Base-by-base conservation (phyloP, 2,888 invertebrate species). In the Amiota mariae region DNA sequence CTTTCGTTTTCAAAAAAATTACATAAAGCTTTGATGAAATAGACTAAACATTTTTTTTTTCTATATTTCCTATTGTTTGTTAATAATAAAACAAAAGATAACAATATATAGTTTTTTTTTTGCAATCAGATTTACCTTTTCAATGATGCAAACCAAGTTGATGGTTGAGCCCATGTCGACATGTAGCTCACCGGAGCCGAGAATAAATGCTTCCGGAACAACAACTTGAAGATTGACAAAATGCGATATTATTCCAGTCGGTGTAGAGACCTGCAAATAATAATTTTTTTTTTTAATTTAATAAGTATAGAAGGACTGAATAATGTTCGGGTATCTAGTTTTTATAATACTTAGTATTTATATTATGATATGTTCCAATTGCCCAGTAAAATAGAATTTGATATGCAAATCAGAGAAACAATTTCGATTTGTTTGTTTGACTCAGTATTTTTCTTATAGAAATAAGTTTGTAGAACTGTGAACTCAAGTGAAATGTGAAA, bases 81-180 rank as follows among this genome's bases (percentile, higher is more conserved):
- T 24, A 24, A 24, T 24, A 1, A 24, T 24, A n/a, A n/a, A n/a
- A n/a, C n/a, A n/a, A n/a, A n/a, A n/a, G n/a, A n/a, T n/a, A n/a
- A n/a, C n/a, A n/a, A n/a, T n/a, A n/a, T n/a, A n/a, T n/a, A n/a
- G n/a, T 24, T 24, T 24, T 24, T 2, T 8, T 36, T 51, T 6
- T n/a, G 54, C 54, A 6, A 2, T 18, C 9, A 18, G 48, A 86
- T 91, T 92, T 90, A 96, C 96, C 94, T 96, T 96, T 91, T 96
- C 96, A 88, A 97, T 96, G 89, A 96, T 94, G 92, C 97, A 97
- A 76, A 89, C 95, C 87, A 97, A 93, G 91, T 94, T 95, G 91
- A 97, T 96, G 87, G 95, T 94, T 90, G 96, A 96, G 87, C 96
- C 96, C 86, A 95, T 94, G 90, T 96, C 96, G 77, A 97, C 96